Conservation (phyloP, 2,113 vertebrate species). For the Oceanites oceanicus region DNA sequence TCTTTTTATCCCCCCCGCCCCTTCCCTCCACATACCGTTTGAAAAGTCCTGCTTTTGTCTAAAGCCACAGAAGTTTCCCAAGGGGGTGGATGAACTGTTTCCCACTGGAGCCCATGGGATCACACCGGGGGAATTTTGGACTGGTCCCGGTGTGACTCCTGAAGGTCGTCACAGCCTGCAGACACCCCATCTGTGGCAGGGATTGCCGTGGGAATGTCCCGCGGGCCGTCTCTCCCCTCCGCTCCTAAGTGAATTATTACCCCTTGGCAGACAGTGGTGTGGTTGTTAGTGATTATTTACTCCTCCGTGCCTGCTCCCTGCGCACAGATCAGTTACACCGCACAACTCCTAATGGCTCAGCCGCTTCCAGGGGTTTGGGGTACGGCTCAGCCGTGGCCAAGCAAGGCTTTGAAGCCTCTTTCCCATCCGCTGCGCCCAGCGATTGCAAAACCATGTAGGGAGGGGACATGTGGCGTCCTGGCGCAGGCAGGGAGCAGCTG, state of each 20-base stretch:
- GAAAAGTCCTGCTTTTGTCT: neutral
- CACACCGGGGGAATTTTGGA: neutral
- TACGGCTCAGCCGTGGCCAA: accelerated
- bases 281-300: neutral
- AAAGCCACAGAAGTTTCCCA: neutral
- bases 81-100: neutral
- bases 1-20: neutral
- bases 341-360: neutral
- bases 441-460: slow-evolving; percentile 43
- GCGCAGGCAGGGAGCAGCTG: slow-evolving; percentile 24
- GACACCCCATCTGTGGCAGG: neutral
- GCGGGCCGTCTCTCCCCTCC: accelerated
- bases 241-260: neutral
- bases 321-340: accelerated
- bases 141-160: neutral
- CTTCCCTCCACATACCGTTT: neutral
- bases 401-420: neutral
- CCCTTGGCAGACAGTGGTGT: neutral
- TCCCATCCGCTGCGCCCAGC: neutral
- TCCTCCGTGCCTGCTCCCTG: neutral
- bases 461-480: neutral
- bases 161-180: neutral
- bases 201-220: neutral
- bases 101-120: neutral
- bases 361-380: neutral